Percentiles rank a stretch among this genome's conserved stretches.
phyloP scores from a whole-genome alignment of 2,113 vertebrate species.

The Pseudorectes ferrugineus region DNA sequence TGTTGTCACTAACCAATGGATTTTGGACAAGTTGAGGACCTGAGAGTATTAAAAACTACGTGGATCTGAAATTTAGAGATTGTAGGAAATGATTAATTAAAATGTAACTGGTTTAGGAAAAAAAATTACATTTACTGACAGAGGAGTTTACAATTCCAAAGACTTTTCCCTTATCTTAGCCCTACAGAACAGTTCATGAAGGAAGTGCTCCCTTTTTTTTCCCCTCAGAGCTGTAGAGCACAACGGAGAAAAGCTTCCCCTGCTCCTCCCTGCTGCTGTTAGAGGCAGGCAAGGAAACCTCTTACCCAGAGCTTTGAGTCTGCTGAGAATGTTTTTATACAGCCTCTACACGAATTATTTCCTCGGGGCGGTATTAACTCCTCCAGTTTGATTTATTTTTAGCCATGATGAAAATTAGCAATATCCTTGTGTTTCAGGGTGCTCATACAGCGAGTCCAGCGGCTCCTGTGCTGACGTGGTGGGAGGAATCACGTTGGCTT shows the following conservation, averaged over 20 bases:
- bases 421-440: background rate
- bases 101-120: background rate
- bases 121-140: background rate
- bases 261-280: background rate
- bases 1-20: background rate
- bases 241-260: background rate
- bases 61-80: background rate
- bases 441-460: fast-evolving
- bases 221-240: background rate
- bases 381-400: background rate
- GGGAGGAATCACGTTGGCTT: background rate
- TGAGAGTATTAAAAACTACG: background rate
- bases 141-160: background rate
- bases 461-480: background rate
- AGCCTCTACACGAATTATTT: background rate
- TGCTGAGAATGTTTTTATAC: background rate
- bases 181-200: background rate
- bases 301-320: background rate
- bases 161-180: background rate
- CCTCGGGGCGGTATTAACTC: background rate
- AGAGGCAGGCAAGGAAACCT: background rate
- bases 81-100: background rate
- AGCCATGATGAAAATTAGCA: background rate
- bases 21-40: background rate
- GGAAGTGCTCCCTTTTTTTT: background rate